Base-by-base conservation (phyloP, 2,113 vertebrate genomes). In the Coptodon rendalli region DNA sequence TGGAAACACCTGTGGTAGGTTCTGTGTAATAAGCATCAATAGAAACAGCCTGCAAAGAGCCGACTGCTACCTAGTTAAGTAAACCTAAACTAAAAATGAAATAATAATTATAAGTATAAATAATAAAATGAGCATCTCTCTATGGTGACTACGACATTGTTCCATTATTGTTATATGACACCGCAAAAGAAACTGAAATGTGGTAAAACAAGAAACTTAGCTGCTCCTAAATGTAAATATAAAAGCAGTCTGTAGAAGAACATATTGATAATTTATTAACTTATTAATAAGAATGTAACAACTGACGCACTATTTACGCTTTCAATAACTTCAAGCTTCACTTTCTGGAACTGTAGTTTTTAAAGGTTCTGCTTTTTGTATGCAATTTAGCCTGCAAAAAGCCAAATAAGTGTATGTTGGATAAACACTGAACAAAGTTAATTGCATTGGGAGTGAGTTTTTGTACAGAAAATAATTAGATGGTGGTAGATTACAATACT, bases 241-340 rank as follows among this genome's bases (percentile, higher is more conserved):
- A 2, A 24, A 43, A 71, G 34, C 40, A 16, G 12, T 43, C n/a
- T 24, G 38, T 16, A 71, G 7, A 71, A 24, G 36, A 43, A 71
- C 5, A 0, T 43, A 43, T 16, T 43, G 38, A 71, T 71, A 36
- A n/a, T 6, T 66, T 66, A 7, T 66, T 71, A 12, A n/a, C 10
- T 66, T 66, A 7, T 66, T 71, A 12, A 71, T 66, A 66, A 71
- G 66, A 71, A 24, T 71, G 13, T 43, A 71, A 40, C 66, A 71
- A 71, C 17, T 43, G 66, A 43, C 0, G 3, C n/a, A 71, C n/a
- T 43, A 0, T 43, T 71, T 71, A 22, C 3, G 7, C 43, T 71
- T 71, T 71, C 7, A 14, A 43, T 24, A 40, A 71, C 66, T 66
- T 66, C 17, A 31, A 38, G n/a, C 13, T 71, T 71, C 7, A 16